phyloP scores from a whole-genome alignment of 1,140 invertebrate species.

The Drosophila takahashii region DNA sequence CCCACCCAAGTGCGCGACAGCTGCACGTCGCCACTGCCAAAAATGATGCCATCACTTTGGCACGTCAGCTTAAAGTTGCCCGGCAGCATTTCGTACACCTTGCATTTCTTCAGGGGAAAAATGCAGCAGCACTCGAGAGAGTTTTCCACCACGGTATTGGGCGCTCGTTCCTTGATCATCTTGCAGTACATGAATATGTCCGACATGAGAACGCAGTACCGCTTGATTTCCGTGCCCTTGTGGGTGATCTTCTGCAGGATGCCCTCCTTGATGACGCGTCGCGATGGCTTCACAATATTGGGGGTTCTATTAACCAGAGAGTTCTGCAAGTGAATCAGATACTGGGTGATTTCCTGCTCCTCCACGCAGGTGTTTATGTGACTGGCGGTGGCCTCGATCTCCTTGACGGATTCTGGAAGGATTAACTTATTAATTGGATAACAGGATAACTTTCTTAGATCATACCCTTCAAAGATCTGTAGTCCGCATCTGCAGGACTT shows the following conservation, averaged over 20 bases:
- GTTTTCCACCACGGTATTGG: conserved; percentile 84
- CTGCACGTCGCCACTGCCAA: conserved; percentile 86
- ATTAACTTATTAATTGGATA: background rate
- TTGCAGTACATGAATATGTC: conserved; percentile 88
- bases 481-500: conserved; percentile 87
- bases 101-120: conserved; percentile 88
- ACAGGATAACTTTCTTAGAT: conserved; percentile 35
- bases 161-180: conserved; percentile 74
- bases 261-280: conserved; percentile 90
- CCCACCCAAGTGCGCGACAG: conserved; percentile 87
- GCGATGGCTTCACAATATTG: conserved; percentile 88
- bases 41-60: conserved; percentile 86
- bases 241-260: conserved; percentile 88
- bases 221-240: conserved; percentile 84
- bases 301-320: conserved; percentile 87
- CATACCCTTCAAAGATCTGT: conserved; percentile 85
- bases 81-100: conserved; percentile 86
- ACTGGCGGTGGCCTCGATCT: conserved; percentile 88
- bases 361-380: conserved; percentile 90
- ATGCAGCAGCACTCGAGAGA: conserved; percentile 87
- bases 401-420: conserved; percentile 86
- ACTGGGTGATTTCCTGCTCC: conserved; percentile 90
- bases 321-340: conserved; percentile 89
- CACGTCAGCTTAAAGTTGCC: conserved; percentile 87
- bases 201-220: conserved; percentile 86